A percentile compares a stretch with the other conserved stretches of the same genome.
Conservation (phyloP, 2,113 vertebrate species). For the Parotia lawesii region DNA sequence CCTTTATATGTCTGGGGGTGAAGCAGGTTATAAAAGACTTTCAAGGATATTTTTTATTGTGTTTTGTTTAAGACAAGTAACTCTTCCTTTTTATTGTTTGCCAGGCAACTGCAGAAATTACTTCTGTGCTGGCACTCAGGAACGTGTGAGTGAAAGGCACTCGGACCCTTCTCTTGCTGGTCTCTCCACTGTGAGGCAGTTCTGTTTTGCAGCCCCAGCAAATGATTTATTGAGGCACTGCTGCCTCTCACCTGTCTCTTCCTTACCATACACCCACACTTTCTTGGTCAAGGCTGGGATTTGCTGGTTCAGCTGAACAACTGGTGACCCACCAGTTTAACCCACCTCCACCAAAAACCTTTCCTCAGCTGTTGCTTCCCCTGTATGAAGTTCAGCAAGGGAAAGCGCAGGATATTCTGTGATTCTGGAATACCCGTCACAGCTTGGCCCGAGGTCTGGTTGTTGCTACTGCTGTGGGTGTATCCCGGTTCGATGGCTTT, state of each 20-base stretch:
- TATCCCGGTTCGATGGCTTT: fast-evolving
- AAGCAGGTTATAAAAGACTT: not conserved
- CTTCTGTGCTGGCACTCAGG: not conserved
- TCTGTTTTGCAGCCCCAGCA: not conserved
- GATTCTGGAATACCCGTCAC: not conserved
- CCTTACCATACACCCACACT: not conserved
- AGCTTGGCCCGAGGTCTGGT: not conserved
- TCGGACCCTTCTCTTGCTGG: not conserved
- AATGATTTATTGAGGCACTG: not conserved
- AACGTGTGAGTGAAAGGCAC: not conserved
- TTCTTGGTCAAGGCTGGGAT: not conserved
- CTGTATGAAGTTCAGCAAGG: not conserved
- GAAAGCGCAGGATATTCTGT: too few species aligned
- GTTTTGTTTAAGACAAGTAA: not conserved
- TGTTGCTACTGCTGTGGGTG: not conserved
- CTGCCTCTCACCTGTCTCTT: not conserved
- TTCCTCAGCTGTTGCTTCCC: not conserved
- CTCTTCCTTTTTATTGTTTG: not conserved
- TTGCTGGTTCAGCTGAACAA: not conserved
- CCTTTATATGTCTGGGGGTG: not conserved
- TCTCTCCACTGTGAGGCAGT: not conserved
- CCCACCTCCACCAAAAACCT: not conserved
- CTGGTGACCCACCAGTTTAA: not conserved
- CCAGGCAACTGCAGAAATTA: not conserved
- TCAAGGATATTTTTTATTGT: constrained; percentile 1